A percentile compares a stretch with the other conserved stretches of the same genome.
These are phyloP conservation scores for Allolobophora icterica DNA, from an alignment of 2,888 invertebrate species.

Conservation along the genomic window DNA sequence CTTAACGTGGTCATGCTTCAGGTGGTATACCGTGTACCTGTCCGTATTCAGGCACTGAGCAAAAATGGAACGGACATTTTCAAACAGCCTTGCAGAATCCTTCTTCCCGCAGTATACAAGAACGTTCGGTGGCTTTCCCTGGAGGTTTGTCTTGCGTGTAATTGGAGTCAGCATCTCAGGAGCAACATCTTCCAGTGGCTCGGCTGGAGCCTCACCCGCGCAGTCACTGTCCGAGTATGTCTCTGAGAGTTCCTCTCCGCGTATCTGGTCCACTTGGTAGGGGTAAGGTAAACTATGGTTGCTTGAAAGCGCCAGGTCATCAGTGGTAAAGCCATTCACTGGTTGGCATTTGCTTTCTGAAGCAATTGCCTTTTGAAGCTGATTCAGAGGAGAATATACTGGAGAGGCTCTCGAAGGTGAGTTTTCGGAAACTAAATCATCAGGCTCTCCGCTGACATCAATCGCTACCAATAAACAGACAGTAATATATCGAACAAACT, in stretches of 20 bases:
- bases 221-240: slow-evolving; percentile 23
- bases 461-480: slow-evolving; percentile 2
- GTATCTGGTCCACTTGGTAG: background rate
- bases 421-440: background rate
- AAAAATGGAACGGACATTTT: slow-evolving; percentile 52
- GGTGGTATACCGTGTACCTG: slow-evolving; percentile 59
- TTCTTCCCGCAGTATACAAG: slow-evolving; percentile 61
- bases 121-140: slow-evolving; percentile 62
- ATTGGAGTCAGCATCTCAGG: slow-evolving; percentile 44
- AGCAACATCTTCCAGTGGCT: slow-evolving; percentile 41
- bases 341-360: background rate
- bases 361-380: background rate
- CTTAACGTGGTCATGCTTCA: slow-evolving; percentile 56
- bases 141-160: slow-evolving; percentile 27
- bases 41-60: slow-evolving; percentile 55
- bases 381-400: background rate
- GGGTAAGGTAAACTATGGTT: background rate
- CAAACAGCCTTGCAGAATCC: slow-evolving; percentile 56
- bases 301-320: background rate
- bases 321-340: background rate
- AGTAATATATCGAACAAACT: background rate
- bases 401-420: background rate
- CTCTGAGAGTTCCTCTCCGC: slow-evolving; percentile 19
- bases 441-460: background rate
- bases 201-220: slow-evolving; percentile 42